Base-by-base conservation (phyloP, 2,888 invertebrate species). In the Melipona bicolor region DNA sequence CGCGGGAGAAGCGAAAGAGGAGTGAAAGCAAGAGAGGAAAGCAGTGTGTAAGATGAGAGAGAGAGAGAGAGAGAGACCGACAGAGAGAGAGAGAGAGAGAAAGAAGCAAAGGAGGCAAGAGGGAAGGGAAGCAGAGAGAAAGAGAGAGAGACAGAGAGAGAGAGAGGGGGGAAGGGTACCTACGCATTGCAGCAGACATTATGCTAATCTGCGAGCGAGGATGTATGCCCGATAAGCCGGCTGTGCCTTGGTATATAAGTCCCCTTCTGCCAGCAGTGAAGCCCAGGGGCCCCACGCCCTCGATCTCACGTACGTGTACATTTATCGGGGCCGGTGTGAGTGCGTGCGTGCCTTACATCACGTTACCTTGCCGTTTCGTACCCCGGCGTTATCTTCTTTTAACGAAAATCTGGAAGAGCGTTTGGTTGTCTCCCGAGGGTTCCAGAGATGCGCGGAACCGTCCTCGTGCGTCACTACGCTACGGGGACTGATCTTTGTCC, bases 121-220 rank as follows among this genome's bases (percentile, higher is more conserved):
- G 68, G 69, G 62, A 56, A 73, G 56, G 61, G 77, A 27, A 24
- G 43, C 21, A 43, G 70, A 17, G 61, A 69, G 75, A 62, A 49
- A 62, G 74, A n/a, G 70, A 69, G 69, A 74, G 69, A 77, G 52
- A 24, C 83, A 17, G 54, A 56, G 71, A 50, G 65, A 27, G 72
- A 69, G 64, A 68, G 50, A 71, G 54, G 17, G 79, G 79, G 76
- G 78, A 73, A 78, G 85, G 86, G 91, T 91, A 92, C 91, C 91
- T 92, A 92, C 92, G 91, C 93, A 92, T 91, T 90, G 91, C 92
- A 90, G 92, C 94, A 93, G 93, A 93, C 94, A 94, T 94, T 94
- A 94, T 94, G 94, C 94, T 94, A 94, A 94, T 94, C 93, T 93
- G 90, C 92, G 91, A 92, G 93, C 91, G 92, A 93, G 94, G 94